These are phyloP conservation scores for Agrochola macilenta DNA, from an alignment of 2,888 invertebrate species.

Conservation along the genomic window DNA sequence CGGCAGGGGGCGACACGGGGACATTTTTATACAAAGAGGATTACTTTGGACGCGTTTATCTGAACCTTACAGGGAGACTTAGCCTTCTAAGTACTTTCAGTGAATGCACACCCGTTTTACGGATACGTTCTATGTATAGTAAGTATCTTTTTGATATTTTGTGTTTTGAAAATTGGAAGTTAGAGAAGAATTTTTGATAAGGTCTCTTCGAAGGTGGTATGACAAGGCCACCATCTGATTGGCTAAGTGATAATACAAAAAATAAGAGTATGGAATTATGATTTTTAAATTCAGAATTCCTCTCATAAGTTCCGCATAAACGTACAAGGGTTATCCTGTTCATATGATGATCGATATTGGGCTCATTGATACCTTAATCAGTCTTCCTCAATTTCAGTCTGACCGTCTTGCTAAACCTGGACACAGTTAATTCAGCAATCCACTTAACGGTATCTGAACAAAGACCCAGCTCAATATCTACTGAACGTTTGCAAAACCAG, in stretches of 20 bases:
- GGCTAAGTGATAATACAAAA: not conserved
- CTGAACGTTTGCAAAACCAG: constrained; percentile 17
- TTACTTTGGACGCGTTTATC: constrained; percentile 89
- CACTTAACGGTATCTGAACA: not conserved
- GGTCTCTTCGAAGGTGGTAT: not conserved
- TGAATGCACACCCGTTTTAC: constrained; percentile 84
- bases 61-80: constrained; percentile 89
- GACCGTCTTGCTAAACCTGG: constrained; percentile 4
- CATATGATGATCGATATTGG: not conserved
- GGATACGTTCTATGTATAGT: constrained; percentile 27
- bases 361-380: not conserved
- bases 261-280: not conserved
- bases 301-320: too few relatives aligned
- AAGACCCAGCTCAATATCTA: constrained; percentile 27
- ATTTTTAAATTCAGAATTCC: not conserved
- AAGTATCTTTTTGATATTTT: constrained; percentile 28
- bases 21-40: constrained; percentile 90
- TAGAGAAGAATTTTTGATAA: not conserved
- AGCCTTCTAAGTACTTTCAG: constrained; percentile 86
- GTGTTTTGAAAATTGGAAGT: constrained; percentile 3
- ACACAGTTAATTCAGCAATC: not conserved
- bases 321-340: not conserved
- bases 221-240: too few relatives aligned
- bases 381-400: not conserved
- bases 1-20: constrained; percentile 86